phyloP scores from a whole-genome alignment of 2,888 invertebrate species.

The Agrypnus murinus region DNA sequence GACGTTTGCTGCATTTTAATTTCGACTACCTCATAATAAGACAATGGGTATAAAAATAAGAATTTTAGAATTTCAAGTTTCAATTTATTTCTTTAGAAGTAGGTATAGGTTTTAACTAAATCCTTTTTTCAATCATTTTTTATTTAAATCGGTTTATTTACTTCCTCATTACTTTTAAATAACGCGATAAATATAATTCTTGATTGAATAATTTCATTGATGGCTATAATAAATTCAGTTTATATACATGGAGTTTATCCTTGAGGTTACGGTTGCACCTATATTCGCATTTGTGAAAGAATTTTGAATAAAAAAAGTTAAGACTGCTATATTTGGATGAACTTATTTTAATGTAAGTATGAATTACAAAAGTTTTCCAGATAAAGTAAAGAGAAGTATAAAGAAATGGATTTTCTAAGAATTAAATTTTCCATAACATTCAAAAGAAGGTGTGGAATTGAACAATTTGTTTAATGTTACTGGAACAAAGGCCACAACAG shows the following conservation, averaged over 20 bases:
- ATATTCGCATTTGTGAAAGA: constrained; percentile 1
- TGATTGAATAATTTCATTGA: constrained; percentile 14
- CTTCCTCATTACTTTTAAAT: constrained; percentile 11
- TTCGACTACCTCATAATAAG: not conserved
- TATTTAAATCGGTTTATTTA: not conserved
- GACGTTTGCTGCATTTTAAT: constrained; percentile 5
- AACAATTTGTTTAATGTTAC: too few relatives aligned
- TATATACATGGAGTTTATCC: constrained; percentile 13
- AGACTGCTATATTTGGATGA: constrained; percentile 16
- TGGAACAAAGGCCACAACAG: too few relatives aligned
- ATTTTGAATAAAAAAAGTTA: not conserved
- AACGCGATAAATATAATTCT: not conserved
- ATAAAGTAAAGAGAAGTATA: too few relatives aligned
- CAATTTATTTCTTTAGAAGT: too few relatives aligned
- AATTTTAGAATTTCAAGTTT: too few relatives aligned
- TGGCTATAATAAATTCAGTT: not conserved
- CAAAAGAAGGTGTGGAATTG: too few relatives aligned
- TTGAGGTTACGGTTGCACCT: constrained; percentile 13
- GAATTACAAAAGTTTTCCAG: not conserved
- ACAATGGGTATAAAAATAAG: too few relatives aligned
- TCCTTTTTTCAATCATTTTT: not conserved
- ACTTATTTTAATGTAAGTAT: constrained; percentile 2
- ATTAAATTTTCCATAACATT: too few relatives aligned
- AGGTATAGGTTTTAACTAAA: too few relatives aligned
- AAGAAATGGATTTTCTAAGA: too few relatives aligned